Conservation (phyloP, 2,113 vertebrate species). For the Myotis lucifugus region DNA sequence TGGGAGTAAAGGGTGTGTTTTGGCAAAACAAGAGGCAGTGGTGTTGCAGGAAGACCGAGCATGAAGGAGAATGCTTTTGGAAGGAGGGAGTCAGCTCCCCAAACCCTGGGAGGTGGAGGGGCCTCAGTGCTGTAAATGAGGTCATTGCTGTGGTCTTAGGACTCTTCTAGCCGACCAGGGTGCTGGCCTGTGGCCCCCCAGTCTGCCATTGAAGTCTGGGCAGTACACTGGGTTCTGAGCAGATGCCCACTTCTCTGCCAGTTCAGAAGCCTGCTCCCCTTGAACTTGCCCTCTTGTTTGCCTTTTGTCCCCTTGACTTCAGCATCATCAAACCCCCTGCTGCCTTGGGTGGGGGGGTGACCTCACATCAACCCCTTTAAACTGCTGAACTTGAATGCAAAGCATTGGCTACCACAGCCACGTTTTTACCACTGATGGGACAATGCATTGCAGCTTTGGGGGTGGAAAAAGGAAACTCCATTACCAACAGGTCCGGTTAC, state of each 20-base stretch:
- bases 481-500: background rate
- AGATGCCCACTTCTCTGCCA: background rate
- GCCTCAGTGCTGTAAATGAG: background rate
- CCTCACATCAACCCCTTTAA: background rate
- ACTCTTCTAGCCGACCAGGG: background rate
- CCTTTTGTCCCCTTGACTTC: background rate
- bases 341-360: background rate
- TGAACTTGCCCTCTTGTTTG: background rate
- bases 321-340: too few species aligned
- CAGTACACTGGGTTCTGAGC: background rate
- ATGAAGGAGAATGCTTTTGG: background rate
- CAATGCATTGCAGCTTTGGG: background rate
- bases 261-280: background rate
- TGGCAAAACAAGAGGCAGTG: background rate
- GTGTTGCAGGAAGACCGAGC: constrained; percentile 19
- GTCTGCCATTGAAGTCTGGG: background rate
- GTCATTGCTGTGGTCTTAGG: background rate
- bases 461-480: background rate
- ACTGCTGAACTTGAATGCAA: background rate
- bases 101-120: background rate
- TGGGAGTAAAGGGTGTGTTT: background rate
- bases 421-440: background rate
- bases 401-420: background rate
- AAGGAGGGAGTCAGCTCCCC: background rate
- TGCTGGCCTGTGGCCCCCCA: background rate